Conservation (phyloP, 2,113 vertebrate species). For the Pontoporia blainvillei region DNA sequence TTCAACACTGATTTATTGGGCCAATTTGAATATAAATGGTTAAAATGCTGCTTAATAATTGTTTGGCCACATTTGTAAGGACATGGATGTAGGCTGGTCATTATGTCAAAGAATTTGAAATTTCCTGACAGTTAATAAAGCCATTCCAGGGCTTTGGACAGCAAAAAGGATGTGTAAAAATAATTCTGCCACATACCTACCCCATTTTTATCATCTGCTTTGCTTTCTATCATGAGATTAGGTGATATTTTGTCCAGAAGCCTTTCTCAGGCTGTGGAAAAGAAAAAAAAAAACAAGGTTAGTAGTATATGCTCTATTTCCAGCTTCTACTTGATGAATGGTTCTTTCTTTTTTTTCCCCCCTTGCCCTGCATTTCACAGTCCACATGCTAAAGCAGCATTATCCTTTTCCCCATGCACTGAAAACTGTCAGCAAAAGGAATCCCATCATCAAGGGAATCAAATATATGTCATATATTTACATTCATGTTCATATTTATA, state of each 20-base stretch:
- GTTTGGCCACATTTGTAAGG: conserved; percentile 66
- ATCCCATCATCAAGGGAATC: not conserved
- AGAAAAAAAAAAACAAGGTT: conserved; percentile 29
- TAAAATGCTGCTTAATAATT: conserved; percentile 68
- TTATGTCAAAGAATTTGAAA: conserved; percentile 64
- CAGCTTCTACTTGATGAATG: conserved; percentile 68
- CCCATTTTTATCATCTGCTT: conserved; percentile 15
- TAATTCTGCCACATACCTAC: not conserved
- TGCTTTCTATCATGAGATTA: conserved; percentile 8
- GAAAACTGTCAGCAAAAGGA: not conserved
- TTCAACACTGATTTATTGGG: conserved; percentile 4
- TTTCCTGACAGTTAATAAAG: conserved; percentile 59
- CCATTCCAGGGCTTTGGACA: not conserved
- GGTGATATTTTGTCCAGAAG: conserved; percentile 27
- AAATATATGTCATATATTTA: not conserved
- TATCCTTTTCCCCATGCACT: not conserved
- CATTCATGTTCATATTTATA: conserved; percentile 32
- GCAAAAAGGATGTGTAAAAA: conserved; percentile 43
- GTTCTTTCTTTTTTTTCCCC: conserved; percentile 40
- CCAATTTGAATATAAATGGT: conserved; percentile 61
- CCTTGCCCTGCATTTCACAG: conserved; percentile 57
- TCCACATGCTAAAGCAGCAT: conserved; percentile 38
- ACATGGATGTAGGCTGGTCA: conserved; percentile 45
- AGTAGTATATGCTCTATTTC: conserved; percentile 73
- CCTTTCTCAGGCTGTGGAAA: conserved; percentile 39